These are phyloP conservation scores for Onychomys torridus DNA, from an alignment of 2,797 vertebrate genomes.

Conservation along the genomic window DNA sequence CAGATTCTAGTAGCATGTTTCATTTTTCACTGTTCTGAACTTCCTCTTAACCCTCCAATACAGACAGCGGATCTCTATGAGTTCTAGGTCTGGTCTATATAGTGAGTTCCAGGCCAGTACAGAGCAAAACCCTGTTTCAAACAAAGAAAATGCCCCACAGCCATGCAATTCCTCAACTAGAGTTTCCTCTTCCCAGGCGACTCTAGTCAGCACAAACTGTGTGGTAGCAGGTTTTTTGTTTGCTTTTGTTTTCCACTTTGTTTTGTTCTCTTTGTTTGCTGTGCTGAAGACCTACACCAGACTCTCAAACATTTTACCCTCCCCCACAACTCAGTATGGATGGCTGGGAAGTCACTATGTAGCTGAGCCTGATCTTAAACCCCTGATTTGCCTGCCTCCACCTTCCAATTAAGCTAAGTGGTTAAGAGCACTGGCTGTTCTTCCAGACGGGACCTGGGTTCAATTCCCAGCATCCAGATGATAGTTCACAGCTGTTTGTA, in stretches of 20 bases:
- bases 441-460: not conserved
- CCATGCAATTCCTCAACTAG: not conserved
- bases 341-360: not conserved
- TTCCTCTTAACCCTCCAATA: not conserved
- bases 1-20: not conserved
- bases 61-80: not conserved
- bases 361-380: not conserved
- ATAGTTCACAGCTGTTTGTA: not conserved
- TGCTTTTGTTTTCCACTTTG: not conserved
- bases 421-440: not conserved
- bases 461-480: not conserved
- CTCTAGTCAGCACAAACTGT: not conserved
- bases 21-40: not conserved
- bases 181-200: not conserved
- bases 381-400: too few species aligned
- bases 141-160: not conserved
- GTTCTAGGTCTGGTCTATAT: not conserved
- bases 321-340: not conserved
- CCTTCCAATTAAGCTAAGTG: too few species aligned
- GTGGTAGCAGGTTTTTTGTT: not conserved
- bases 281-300: not conserved
- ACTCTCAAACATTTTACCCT: not conserved
- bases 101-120: not conserved
- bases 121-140: not conserved
- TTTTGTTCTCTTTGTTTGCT: not conserved